Base-by-base conservation (phyloP, 2,888 invertebrate species). In the Eupithecia centaureata region DNA sequence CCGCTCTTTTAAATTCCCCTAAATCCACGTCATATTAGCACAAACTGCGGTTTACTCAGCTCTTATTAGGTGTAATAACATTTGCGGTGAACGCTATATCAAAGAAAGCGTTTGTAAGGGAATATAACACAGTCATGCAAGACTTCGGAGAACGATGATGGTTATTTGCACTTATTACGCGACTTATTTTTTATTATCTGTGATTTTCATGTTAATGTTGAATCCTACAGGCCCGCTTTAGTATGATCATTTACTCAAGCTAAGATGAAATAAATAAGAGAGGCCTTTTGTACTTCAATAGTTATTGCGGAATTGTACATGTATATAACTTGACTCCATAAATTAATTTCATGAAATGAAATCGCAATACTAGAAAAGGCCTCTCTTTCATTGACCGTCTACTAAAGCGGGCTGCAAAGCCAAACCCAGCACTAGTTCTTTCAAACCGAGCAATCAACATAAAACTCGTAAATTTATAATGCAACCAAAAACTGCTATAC, bases 1-100 rank as follows among this genome's bases (percentile, higher is more conserved):
- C 83, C 47, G 47, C 83, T 82, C 83, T 82, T 85, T 82, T 79
- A 83, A 83, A 82, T 66, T 79, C 72, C 76, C 78, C 76, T 77
- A 80, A 82, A 82, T 79, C 77, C 73, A 74, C 76, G 74, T 76
- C 70, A 73, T 77, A 77, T 77, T 76, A 78, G 71, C 75, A 71
- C 73, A 70, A 65, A 68, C 72, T 72, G 73, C 67, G 75, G 71
- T 68, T 65, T 62, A 54, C 69, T 70, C 58, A 70, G 64, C 72
- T 64, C 68, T 68, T 27, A 64, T 73, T 72, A 71, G 63, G 30
- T 22, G 32, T 63, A 69, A 71, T 67, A 51, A 65, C 51, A 56
- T 65, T 67, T 76, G 73, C 72, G 71, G 58, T 75, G 27, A 73
- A 30, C 30, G 51, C 68, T 73, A 42, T 35, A 35, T 52, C 52